Evolutionary conservation across 2,888 invertebrate genomes (phyloP), one percentile per base, ranked within the genome.

Genomic region (Aspidapion aeneum): DNA sequence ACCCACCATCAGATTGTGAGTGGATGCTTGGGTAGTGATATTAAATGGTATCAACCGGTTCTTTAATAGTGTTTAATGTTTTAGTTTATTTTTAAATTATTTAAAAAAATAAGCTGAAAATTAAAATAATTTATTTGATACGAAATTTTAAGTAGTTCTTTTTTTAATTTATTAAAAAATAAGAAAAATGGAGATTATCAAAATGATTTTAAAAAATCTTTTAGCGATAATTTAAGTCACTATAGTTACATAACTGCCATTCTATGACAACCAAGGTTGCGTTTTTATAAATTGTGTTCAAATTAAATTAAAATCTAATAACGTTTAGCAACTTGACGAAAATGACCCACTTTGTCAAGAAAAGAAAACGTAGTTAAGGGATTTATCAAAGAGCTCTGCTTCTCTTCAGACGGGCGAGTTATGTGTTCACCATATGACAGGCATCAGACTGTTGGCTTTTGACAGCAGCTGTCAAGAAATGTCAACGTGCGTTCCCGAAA

Each of bases 341-440:
- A 54, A 84, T 97, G 57, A 88, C 94, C 3, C 93, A 93, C 79
- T 96, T 87, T 74, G 84, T 89, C 5, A 88, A 93, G 73, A 96
- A 97, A 77, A 90, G n/a, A 93, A 0, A 95, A 93, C 75, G 90
- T 91, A 16, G 96, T 94, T 1, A 90, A 90, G 68, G 96, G 95
- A 0, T 95, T 92, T 72, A 96, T 97, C 62, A 97, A 97, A 81
- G 97, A 96, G 76, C 82, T 94, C 55, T 93, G 93, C 73, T 96
- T 94, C 79, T 95, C 95, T 1, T 84, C 91, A 1, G 96, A 96
- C 77, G 97, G 97, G 0, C 85, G 96, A 58, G 81, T 96, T 9
- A 89, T 97, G 21, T 94, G 94, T 75, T 96, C 96, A 0, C 96
- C 97, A 0, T 95, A 90, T 78, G 92, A 90, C 0, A n/a, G 96